phyloP scores from a whole-genome alignment of 2,888 invertebrate genomes.

The Amiota minor region DNA sequence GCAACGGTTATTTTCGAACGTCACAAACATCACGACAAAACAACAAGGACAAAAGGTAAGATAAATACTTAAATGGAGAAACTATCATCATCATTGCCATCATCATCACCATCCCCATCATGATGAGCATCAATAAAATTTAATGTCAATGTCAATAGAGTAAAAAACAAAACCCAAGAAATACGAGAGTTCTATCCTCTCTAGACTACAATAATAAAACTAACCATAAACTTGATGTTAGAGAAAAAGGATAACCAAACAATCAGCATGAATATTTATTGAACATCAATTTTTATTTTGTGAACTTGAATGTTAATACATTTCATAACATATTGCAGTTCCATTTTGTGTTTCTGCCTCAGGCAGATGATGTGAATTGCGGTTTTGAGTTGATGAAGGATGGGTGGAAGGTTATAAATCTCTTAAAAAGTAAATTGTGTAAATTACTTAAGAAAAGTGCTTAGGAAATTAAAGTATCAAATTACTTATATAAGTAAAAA shows the following conservation, averaged over 20 bases:
- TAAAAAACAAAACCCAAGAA: background rate
- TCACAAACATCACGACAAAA: slow-evolving; percentile 73
- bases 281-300: background rate
- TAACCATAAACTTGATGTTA: background rate
- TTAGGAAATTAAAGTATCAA: too few relatives aligned
- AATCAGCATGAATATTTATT: slow-evolving; percentile 9
- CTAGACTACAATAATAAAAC: background rate
- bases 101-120: background rate
- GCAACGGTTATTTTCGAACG: slow-evolving; percentile 74
- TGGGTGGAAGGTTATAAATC: too few relatives aligned
- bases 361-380: too few relatives aligned
- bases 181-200: background rate
- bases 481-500: too few relatives aligned
- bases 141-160: background rate
- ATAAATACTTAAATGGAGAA: slow-evolving; percentile 30
- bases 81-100: too few relatives aligned
- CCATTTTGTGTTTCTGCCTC: too few relatives aligned
- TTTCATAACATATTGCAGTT: too few relatives aligned
- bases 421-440: too few relatives aligned
- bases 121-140: background rate
- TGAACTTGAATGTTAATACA: background rate
- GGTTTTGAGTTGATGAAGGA: too few relatives aligned
- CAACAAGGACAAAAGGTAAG: slow-evolving; percentile 76
- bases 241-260: background rate
- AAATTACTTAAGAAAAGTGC: too few relatives aligned